These are phyloP conservation scores for Macheiramphus alcinus DNA, from an alignment of 2,113 vertebrate species.

Conservation along the genomic window DNA sequence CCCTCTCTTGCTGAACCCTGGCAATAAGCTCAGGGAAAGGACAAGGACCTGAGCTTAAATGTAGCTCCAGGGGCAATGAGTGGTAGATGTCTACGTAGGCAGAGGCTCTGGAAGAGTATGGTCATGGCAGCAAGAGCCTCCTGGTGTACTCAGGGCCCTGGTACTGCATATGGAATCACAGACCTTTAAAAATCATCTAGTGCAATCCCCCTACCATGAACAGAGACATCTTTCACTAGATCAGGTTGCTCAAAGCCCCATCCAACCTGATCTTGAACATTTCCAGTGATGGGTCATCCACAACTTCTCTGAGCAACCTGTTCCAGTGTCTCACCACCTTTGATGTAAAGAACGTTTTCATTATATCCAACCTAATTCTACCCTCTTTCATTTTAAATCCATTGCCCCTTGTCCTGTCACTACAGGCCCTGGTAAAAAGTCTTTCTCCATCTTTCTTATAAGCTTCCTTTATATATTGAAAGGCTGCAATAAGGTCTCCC, in stretches of 20 bases:
- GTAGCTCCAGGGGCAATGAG: neutral
- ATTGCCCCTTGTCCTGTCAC: neutral
- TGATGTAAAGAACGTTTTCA: neutral
- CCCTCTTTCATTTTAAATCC: neutral
- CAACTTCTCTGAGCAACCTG: neutral
- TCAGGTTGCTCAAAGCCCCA: neutral
- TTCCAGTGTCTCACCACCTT: neutral
- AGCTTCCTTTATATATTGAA: neutral
- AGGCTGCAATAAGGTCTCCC: too few species aligned
- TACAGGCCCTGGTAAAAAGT: neutral
- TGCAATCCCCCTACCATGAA: neutral
- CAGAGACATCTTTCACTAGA: neutral
- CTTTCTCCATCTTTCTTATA: neutral
- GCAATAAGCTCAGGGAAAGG: neutral
- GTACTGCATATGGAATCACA: neutral
- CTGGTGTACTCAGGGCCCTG: neutral
- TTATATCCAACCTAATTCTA: neutral
- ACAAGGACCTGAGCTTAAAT: neutral
- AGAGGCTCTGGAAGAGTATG: neutral
- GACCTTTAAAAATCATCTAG: neutral
- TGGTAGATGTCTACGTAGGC: neutral
- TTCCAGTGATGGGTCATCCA: accelerated
- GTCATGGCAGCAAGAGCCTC: neutral
- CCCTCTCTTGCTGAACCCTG: neutral
- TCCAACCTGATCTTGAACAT: neutral